Base-by-base conservation (phyloP, 2,113 vertebrate species). In the Ptyas mucosa region DNA sequence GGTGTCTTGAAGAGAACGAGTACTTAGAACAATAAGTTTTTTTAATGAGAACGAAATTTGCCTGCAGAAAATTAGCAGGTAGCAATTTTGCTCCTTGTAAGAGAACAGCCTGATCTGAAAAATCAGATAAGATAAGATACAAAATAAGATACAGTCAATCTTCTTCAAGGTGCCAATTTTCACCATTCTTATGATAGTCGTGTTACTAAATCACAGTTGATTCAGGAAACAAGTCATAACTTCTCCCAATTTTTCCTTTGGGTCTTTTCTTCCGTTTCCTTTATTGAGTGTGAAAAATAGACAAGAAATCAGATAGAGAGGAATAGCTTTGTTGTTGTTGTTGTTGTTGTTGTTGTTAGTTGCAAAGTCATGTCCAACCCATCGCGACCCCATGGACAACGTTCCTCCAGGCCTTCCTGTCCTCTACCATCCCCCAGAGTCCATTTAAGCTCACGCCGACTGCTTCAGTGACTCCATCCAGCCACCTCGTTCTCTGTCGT, bases 31-130 rank as follows among this genome's bases (percentile, higher is more conserved):
- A 81, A 39, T 20, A 81, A 51, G 11, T 39, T 91, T 93, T 93
- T 90, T n/a, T 9, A 91, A 0, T n/a, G 8, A 75, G 54, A 88
- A 53, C 89, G 89, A 43, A 0, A 0, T 26, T 26, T 90, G 53
- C 81, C 90, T 18, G 11, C 9, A 64, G 58, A 64, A 64, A 26
- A 64, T 64, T 64, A 64, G 58, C 58, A 29, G 58, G 26, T 64
- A 29, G 26, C 26, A 64, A 29, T 51, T 81, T 26, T 24, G n/a
- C 20, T 61, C 92, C 89, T 90, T 0, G 0, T 29, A 24, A 89
- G 91, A 94, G 91, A 69, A 26, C 11, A 89, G 26, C 90, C 55
- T 61, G 87, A 94, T 92, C 51, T 89, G 86, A 88, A 93, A 94
- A 96, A 95, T 64, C n/a, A n/a, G n/a, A n/a, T n/a, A n/a, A n/a